Evolutionary conservation across 2,113 vertebrate genomes (phyloP).

Genomic region (Theropithecus gelada): DNA sequence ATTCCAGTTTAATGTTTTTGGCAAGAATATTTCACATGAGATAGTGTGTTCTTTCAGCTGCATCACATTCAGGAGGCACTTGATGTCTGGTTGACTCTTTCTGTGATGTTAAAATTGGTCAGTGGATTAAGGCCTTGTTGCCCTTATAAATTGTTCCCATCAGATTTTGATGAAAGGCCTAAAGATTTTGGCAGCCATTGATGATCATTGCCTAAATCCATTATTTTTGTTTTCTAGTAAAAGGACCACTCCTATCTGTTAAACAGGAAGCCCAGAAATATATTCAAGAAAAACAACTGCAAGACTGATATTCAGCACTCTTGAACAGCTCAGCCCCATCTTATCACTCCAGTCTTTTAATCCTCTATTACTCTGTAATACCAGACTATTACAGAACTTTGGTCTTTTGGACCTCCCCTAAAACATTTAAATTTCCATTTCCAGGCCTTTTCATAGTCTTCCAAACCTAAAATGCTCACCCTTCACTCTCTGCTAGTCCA

Average conservation of each 20-base stretch:
- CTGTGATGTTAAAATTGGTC: neutral
- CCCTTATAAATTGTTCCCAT: neutral
- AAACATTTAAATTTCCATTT: neutral
- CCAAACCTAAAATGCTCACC: neutral
- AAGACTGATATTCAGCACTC: neutral
- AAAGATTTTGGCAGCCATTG: neutral
- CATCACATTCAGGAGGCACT: neutral
- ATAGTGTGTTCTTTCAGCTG: neutral
- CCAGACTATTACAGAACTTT: neutral
- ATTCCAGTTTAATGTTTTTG: neutral
- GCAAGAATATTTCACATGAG: neutral
- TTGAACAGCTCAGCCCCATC: neutral
- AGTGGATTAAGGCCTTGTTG: neutral
- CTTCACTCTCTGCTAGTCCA: neutral
- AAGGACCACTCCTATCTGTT: neutral
- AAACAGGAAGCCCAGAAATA: neutral
- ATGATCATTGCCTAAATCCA: neutral
- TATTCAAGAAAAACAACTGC: neutral
- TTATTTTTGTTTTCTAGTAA: conserved; percentile 4
- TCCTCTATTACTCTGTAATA: neutral
- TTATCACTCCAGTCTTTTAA: neutral
- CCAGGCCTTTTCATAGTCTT: neutral
- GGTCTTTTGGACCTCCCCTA: neutral
- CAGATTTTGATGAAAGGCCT: neutral
- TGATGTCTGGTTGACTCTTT: neutral